Base-by-base conservation (phyloP, 2,888 invertebrate genomes). In the Perdita meconis region DNA sequence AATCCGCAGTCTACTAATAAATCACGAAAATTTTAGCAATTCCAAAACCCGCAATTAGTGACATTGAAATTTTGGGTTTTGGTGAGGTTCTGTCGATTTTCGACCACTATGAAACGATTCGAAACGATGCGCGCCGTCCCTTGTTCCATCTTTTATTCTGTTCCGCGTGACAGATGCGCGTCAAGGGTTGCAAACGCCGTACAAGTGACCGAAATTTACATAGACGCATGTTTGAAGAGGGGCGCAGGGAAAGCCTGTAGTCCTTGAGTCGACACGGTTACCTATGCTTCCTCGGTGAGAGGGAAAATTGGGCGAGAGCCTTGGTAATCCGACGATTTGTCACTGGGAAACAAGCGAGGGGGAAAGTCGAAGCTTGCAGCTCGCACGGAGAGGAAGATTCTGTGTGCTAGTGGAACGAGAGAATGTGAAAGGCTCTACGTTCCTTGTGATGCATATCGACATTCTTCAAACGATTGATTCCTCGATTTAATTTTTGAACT, bases 291-390 rank as follows among this genome's bases (percentile, higher is more conserved):
- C 38, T 16, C 51, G n/a, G 26, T 16, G 69, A 24, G 30, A 55
- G 38, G 38, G 68, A 53, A 72, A 60, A 53, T 72, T 36, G 53
- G 36, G 19, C 16, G 26, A 22, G 53, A 26, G 34, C 24, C 26
- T 3, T 26, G 42, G 36, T 69, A 69, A 72, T 69, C 72, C 60
- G 53, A 16, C 60, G 55, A 72, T 55, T 69, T 55, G 60, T 69
- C 47, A 38, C 34, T 47, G 22, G 44, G 30, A 13, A 55, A 55
- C 42, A 16, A 13, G 16, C 34, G 38, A 8, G 19, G 42, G 40
- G 12, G 22, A 16, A 22, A 68, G 53, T 44, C 36, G 69, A 26
- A 55, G 26, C 26, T 60, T 40, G 60, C 53, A 36, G 51, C 16
- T 26, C 53, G 26, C 10, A 26, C 12, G 19, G 22, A 30, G 1